Conservation (phyloP, 2,113 vertebrate species). For the Nycticorax nycticorax region DNA sequence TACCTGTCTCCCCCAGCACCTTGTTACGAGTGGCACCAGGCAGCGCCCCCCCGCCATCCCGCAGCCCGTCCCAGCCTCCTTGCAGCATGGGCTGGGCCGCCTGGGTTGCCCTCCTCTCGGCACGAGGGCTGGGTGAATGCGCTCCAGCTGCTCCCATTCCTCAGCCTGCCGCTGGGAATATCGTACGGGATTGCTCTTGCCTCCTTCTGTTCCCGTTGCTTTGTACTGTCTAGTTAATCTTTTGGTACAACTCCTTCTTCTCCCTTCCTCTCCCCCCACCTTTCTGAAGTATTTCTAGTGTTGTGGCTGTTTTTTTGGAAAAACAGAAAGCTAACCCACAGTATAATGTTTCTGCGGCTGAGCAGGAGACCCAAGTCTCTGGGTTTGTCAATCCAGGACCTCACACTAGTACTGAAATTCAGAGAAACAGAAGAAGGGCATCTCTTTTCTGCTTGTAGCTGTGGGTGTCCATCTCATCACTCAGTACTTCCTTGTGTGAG, state of each 20-base stretch:
- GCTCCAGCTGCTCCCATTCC: neutral
- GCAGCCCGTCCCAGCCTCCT: neutral
- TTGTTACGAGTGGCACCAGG: neutral
- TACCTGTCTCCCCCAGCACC: neutral
- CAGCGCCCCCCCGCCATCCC: neutral
- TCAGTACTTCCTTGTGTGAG: neutral
- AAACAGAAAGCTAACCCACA: neutral
- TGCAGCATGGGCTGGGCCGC: neutral
- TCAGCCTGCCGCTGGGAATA: conserved; percentile 2
- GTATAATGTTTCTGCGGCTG: conserved; percentile 1
- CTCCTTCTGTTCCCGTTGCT: neutral
- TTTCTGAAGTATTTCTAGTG: neutral
- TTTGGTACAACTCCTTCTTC: neutral
- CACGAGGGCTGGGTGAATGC: neutral
- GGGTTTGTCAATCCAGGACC: neutral
- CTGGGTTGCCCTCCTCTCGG: neutral
- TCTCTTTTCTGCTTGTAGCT: neutral
- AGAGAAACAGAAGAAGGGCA: neutral
- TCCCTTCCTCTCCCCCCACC: rapidly evolving
- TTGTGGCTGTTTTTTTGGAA: neutral
- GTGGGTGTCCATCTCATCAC: neutral
- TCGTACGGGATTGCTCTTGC: neutral
- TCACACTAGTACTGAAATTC: conserved; percentile 17
- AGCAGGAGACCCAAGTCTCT: neutral
- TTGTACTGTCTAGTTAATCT: neutral